Conservation (phyloP, 2,888 invertebrate species). For the Xylota sylvarum region DNA sequence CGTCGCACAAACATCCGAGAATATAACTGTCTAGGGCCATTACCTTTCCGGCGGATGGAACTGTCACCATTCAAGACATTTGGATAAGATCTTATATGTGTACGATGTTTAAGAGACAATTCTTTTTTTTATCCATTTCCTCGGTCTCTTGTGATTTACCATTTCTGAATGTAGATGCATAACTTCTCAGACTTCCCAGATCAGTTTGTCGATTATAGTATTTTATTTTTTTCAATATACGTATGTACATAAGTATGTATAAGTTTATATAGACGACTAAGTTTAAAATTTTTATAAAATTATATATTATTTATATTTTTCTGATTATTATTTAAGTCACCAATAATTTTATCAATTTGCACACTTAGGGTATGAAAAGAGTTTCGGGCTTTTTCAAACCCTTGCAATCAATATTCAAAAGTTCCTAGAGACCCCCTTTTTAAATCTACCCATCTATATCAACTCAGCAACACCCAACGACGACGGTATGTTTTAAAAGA, state of each 20-base stretch:
- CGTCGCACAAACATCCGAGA: no score
- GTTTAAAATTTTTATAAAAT: neutral
- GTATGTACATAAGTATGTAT: no score
- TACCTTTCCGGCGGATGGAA: no score
- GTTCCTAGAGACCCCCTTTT: constrained; percentile 66
- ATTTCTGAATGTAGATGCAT: neutral
- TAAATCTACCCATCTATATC: constrained; percentile 41
- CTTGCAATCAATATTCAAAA: constrained; percentile 82
- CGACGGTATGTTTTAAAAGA: constrained; percentile 66
- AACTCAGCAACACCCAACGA: constrained; percentile 54
- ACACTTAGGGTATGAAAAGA: constrained; percentile 81
- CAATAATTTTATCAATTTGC: constrained; percentile 50
- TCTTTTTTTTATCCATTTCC: no score
- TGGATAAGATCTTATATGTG: no score
- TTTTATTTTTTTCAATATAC: no score
- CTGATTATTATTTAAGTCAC: constrained; percentile 14
- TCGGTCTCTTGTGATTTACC: no score
- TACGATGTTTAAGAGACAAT: no score
- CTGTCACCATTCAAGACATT: no score
- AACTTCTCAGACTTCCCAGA: neutral
- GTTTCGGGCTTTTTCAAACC: constrained; percentile 83
- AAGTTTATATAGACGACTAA: no score
- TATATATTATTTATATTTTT: constrained; percentile 12
- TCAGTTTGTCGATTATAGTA: no score
- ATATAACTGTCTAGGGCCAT: no score